Conservation (phyloP, 2,888 invertebrate species). For the Bellardia pandia region DNA sequence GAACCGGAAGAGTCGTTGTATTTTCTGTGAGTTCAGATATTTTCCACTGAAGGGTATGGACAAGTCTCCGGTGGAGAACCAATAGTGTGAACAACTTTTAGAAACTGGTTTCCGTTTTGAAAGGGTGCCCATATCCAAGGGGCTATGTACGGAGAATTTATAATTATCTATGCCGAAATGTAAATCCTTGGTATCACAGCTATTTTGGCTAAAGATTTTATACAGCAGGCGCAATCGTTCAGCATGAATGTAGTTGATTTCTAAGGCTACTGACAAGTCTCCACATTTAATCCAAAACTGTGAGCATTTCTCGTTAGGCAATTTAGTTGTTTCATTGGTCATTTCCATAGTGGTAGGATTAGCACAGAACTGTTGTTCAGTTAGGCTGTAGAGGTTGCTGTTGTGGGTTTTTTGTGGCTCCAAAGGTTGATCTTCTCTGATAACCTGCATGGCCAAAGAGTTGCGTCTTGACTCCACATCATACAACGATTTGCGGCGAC, state of each 20-base stretch:
- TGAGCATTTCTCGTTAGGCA: slow-evolving; percentile 69
- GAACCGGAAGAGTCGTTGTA: slow-evolving; percentile 79
- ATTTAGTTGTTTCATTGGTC: slow-evolving; percentile 60
- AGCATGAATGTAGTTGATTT: slow-evolving; percentile 75
- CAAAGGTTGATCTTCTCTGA: slow-evolving; percentile 79
- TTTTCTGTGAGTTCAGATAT: slow-evolving; percentile 76
- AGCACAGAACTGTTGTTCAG: slow-evolving; percentile 76
- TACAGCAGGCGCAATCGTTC: slow-evolving; percentile 78
- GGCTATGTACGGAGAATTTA: slow-evolving; percentile 75
- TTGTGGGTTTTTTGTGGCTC: slow-evolving; percentile 57
- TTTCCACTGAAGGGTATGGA: slow-evolving; percentile 81
- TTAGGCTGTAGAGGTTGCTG: slow-evolving; percentile 51
- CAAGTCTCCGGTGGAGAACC: slow-evolving; percentile 81
- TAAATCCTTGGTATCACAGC: slow-evolving; percentile 77
- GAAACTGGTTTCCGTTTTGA: slow-evolving; percentile 74
- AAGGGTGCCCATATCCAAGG: slow-evolving; percentile 56
- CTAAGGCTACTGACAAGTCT: slow-evolving; percentile 78
- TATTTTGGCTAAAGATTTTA: slow-evolving; percentile 81
- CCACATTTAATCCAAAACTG: slow-evolving; percentile 80
- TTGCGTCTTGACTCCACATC: slow-evolving; percentile 77
- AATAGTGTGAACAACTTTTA: slow-evolving; percentile 80
- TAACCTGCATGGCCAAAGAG: slow-evolving; percentile 81
- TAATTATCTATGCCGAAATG: slow-evolving; percentile 82
- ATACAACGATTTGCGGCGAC: slow-evolving; percentile 71
- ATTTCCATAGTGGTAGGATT: slow-evolving; percentile 76